Conservation (phyloP, 2,888 invertebrate genomes). For the Cynaeus angustus region DNA sequence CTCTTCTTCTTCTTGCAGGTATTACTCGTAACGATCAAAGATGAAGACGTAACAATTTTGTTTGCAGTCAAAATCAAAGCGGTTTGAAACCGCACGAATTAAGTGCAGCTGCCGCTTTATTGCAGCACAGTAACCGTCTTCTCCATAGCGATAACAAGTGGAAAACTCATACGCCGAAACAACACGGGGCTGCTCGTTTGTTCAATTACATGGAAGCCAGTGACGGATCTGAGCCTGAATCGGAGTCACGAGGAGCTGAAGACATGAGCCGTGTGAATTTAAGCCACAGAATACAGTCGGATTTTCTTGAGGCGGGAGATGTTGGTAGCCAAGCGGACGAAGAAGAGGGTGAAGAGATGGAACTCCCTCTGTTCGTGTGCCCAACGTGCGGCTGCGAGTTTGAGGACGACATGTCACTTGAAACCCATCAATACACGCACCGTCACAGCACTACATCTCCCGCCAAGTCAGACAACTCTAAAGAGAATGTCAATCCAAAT, state of each 20-base stretch:
- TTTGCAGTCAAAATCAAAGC: constrained; percentile 54
- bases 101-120: constrained; percentile 65
- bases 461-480: constrained; percentile 70
- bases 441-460: constrained; percentile 72
- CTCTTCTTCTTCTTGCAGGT: constrained; percentile 66
- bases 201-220: constrained; percentile 85
- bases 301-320: constrained; percentile 80
- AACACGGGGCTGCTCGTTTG: constrained; percentile 79
- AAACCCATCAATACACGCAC: constrained; percentile 72
- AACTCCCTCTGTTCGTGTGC: constrained; percentile 73
- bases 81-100: constrained; percentile 64
- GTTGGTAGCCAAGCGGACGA: constrained; percentile 69
- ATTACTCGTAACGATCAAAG: constrained; percentile 39
- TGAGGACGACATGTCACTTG: constrained; percentile 72
- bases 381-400: constrained; percentile 75
- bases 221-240: constrained; percentile 79
- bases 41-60: neutral
- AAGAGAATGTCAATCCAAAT: constrained; percentile 70
- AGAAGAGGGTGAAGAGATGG: constrained; percentile 69
- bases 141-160: constrained; percentile 66
- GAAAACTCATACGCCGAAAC: constrained; percentile 67
- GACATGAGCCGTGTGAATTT: constrained; percentile 67
- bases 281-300: constrained; percentile 71
- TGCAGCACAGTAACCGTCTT: constrained; percentile 68
- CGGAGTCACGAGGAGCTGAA: constrained; percentile 70